These are phyloP conservation scores for Ips typographus DNA, from an alignment of 1,140 invertebrate genomes.

Conservation along the genomic window DNA sequence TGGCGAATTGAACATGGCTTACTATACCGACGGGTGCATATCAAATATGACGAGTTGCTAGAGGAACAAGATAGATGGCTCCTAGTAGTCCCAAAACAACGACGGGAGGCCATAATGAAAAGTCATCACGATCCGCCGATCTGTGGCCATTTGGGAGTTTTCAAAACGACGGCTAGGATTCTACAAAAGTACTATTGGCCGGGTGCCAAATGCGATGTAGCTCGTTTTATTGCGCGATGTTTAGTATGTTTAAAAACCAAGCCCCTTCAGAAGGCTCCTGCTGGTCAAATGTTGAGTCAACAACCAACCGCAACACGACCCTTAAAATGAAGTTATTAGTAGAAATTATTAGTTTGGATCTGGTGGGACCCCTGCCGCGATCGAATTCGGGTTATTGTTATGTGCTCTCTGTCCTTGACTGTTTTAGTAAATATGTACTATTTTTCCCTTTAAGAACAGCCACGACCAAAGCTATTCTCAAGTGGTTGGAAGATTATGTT, in stretches of 20 bases:
- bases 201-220: slow-evolving; percentile 5
- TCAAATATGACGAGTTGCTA: too few relatives aligned
- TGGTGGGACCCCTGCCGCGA: background rate
- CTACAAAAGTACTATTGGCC: slow-evolving; percentile 20
- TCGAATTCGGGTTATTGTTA: background rate
- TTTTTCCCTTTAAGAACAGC: slow-evolving; percentile 31
- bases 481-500: background rate
- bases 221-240: background rate
- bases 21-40: too few relatives aligned
- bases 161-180: background rate
- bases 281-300: too few relatives aligned
- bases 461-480: slow-evolving; percentile 30
- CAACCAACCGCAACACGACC: slow-evolving; percentile 17
- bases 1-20: too few relatives aligned
- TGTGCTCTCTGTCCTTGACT: slow-evolving; percentile 25
- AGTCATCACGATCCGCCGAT: too few relatives aligned
- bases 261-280: background rate
- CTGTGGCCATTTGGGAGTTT: background rate
- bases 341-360: background rate
- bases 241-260: slow-evolving; percentile 7
- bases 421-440: slow-evolving; percentile 30
- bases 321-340: too few relatives aligned
- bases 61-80: too few relatives aligned
- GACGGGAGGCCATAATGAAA: too few relatives aligned
- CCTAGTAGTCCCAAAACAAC: background rate